Conservation (phyloP, 2,797 vertebrate species). For the Myoxocephalus aenaeus region DNA sequence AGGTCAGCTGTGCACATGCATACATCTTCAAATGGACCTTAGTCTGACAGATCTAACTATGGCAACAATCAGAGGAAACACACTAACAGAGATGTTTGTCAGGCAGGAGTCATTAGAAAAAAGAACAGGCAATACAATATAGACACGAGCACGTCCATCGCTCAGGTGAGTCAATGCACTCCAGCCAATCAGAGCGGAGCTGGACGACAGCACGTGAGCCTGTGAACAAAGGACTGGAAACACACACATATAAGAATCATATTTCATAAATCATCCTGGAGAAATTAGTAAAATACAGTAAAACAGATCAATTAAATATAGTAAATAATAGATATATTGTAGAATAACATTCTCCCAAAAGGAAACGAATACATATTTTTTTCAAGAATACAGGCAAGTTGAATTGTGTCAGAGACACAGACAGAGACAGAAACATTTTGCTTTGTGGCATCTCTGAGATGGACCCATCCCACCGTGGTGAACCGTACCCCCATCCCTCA, state of each 20-base stretch:
- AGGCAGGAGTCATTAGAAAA: neutral
- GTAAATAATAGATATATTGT: neutral
- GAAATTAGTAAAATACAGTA: neutral
- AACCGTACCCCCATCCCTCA: conserved; percentile 88
- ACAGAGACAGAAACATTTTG: conserved; percentile 25
- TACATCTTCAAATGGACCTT: neutral
- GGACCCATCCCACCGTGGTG: conserved; percentile 85
- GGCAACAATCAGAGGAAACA: neutral
- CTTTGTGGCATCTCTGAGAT: conserved; percentile 77
- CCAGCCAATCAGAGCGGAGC: neutral
- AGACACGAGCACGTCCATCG: neutral
- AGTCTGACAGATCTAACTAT: neutral
- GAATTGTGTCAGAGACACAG: neutral
- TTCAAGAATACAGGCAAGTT: neutral
- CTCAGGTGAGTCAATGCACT: neutral
- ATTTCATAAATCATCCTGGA: neutral
- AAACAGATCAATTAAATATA: neutral
- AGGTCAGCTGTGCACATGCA: neutral
- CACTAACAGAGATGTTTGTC: neutral
- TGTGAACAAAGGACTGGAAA: no score
- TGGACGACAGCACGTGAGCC: neutral
- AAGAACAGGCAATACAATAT: neutral
- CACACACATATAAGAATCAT: no score
- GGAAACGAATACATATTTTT: neutral
- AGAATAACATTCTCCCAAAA: neutral